Percentiles rank a stretch among this genome's conserved stretches.
Evolutionary conservation across 2,888 invertebrate genomes (phyloP).

Genomic region (Alentia gelatinosa): DNA sequence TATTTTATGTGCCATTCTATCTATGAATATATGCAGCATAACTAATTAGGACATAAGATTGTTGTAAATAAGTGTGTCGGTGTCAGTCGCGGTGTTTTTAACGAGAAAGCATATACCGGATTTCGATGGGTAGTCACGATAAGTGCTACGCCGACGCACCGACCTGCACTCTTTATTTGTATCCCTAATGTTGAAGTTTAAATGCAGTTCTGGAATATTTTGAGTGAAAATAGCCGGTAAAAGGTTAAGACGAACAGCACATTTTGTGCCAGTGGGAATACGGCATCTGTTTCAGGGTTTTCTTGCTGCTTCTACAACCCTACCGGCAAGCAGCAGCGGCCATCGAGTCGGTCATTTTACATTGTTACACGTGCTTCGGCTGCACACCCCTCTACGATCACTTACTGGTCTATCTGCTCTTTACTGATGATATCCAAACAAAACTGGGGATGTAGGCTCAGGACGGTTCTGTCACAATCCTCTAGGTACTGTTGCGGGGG

Average conservation of each 20-base stretch:
- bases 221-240: background rate
- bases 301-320: background rate
- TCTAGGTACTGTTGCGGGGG: slow-evolving; percentile 2
- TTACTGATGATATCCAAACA: slow-evolving; percentile 35
- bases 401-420: slow-evolving; percentile 43
- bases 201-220: background rate
- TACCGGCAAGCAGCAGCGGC: slow-evolving; percentile 6
- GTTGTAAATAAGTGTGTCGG: background rate
- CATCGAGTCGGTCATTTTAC: background rate
- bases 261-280: background rate
- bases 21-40: no score
- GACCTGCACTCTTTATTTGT: background rate
- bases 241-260: background rate
- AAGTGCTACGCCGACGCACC: background rate
- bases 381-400: slow-evolving; percentile 40
- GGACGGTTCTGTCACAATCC: slow-evolving; percentile 6
- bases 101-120: background rate
- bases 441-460: slow-evolving; percentile 4
- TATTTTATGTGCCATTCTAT: no score
- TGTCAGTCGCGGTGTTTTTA: background rate
- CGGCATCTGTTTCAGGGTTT: slow-evolving; percentile 34
- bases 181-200: background rate
- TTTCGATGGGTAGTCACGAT: background rate
- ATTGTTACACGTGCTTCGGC: slow-evolving; percentile 38
- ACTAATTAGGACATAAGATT: no score